Conservation (phyloP, 2,797 vertebrate genomes). For the Numenius phaeopus region DNA sequence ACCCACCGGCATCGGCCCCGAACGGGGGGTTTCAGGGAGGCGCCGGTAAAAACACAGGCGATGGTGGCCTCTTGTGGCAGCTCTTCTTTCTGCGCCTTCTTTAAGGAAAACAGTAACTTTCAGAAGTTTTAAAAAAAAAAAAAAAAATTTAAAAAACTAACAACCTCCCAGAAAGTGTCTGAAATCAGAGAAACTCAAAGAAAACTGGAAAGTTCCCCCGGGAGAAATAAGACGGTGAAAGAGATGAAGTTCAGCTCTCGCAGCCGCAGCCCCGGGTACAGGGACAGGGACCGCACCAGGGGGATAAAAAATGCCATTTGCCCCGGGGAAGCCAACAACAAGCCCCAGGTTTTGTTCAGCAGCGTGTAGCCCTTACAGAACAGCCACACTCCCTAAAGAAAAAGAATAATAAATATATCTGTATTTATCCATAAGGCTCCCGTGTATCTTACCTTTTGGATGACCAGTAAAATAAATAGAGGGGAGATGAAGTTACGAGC, state of each 20-base stretch:
- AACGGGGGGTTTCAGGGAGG: rapidly evolving
- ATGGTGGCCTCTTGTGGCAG: constrained; percentile 56
- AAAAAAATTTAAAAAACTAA: rapidly evolving
- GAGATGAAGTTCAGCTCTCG: not conserved
- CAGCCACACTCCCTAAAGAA: rapidly evolving
- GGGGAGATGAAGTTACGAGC: not conserved
- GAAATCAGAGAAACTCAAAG: rapidly evolving
- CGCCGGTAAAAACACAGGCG: rapidly evolving
- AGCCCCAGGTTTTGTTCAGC: not conserved
- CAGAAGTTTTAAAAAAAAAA: no score
- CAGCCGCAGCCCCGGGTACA: rapidly evolving
- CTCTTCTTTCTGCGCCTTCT: rapidly evolving
- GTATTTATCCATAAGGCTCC: not conserved
- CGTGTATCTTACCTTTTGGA: not conserved
- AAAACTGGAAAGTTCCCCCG: not conserved
- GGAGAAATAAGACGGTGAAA: rapidly evolving
- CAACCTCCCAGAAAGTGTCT: not conserved
- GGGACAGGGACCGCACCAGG: not conserved
- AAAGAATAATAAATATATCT: no score
- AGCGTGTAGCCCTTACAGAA: rapidly evolving
- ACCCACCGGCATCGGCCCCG: rapidly evolving
- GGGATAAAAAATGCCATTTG: rapidly evolving
- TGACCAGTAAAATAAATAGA: rapidly evolving
- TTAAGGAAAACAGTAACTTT: rapidly evolving
- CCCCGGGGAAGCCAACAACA: not conserved